Evolutionary conservation across 2,113 vertebrate species (phyloP).

Genomic region (Dipodomys stephensi): DNA sequence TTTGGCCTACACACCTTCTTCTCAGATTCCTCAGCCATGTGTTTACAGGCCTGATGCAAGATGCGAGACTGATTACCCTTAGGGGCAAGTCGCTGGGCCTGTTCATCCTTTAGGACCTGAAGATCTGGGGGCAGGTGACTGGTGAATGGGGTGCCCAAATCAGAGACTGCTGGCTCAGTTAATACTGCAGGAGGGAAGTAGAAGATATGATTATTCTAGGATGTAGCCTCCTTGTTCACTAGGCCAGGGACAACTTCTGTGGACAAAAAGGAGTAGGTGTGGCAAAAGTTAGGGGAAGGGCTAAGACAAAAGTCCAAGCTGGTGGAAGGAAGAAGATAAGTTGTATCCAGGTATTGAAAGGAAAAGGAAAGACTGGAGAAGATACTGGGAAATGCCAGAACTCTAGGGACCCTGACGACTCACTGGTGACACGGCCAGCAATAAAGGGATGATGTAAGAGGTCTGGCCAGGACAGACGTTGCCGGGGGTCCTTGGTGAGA

Average conservation of each 20-base stretch:
- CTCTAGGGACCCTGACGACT: conserved; percentile 69
- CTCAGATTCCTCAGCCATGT: conserved; percentile 84
- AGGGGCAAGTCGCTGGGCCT: conserved; percentile 87
- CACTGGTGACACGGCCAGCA: conserved; percentile 92
- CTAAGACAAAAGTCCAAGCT: conserved; percentile 10
- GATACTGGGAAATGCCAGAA: background rate
- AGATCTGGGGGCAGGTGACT: conserved; percentile 89
- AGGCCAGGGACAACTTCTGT: background rate
- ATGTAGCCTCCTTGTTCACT: background rate
- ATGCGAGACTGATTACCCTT: conserved; percentile 87
- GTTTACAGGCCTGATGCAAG: conserved; percentile 88
- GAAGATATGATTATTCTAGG: background rate
- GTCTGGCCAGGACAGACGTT: conserved; percentile 95
- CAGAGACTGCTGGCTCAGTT: conserved; percentile 83
- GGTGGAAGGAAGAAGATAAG: background rate
- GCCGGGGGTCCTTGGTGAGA: conserved; percentile 93
- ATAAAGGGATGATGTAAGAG: conserved; percentile 96
- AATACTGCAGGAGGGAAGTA: conserved; percentile 85
- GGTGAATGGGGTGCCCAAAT: conserved; percentile 91
- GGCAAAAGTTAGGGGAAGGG: background rate
- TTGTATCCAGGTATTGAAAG: background rate
- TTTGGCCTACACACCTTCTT: conserved; percentile 82
- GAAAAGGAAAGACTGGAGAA: background rate
- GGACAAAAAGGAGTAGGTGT: background rate
- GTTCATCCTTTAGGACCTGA: conserved; percentile 91